Evolutionary conservation across 53 echinoderm and acorn worm species (phyloP), one percentile per base, ranked within the genome.

Genomic region (Astropecten irregularis): DNA sequence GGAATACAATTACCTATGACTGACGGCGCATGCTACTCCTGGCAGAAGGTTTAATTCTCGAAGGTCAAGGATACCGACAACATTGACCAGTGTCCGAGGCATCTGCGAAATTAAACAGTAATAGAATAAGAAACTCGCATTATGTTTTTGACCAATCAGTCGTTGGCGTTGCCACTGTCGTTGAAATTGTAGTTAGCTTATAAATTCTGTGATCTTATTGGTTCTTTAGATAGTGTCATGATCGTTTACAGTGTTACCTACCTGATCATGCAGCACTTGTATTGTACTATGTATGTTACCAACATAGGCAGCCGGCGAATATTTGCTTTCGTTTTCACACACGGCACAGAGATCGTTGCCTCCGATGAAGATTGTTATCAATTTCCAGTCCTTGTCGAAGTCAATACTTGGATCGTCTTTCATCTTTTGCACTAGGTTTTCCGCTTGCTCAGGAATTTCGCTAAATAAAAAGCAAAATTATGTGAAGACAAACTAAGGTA

Each of bases 341-440:
- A 90, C 92, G 9, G 82, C 89, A 68, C 95, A 95, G 4, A 95
- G 86, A 33, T 95, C 95, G 54, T 95, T 95, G 39, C 92, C 95
- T 8, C 95, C 95, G 25, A 95, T 95, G 63, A 95, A 95, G 3
- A 95, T 52, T 16, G 95, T 95, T 1, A 95, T 63, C 3, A 95
- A 61, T 46, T 95, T 95, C 95, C 95, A 95, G 53, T 95, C 95
- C 40, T 92, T 92, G 38, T 95, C 85, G 62, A 76, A 92, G 77
- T 95, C 95, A 38, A 95, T 92, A 32, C 63, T 73, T 1, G 76
- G 44, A 19, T 90, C 83, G 13, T 81, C 56, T 62, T 90, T 67
- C 92, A 95, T 92, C 69, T 85, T 88, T n/a, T 72, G 18, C 15
- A 95, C 88, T 20, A 95, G 66, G 38, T 81, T 87, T n/a, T 69